Evolutionary conservation across 2,113 vertebrate species (phyloP).

Genomic region (Tringa solitaria): DNA sequence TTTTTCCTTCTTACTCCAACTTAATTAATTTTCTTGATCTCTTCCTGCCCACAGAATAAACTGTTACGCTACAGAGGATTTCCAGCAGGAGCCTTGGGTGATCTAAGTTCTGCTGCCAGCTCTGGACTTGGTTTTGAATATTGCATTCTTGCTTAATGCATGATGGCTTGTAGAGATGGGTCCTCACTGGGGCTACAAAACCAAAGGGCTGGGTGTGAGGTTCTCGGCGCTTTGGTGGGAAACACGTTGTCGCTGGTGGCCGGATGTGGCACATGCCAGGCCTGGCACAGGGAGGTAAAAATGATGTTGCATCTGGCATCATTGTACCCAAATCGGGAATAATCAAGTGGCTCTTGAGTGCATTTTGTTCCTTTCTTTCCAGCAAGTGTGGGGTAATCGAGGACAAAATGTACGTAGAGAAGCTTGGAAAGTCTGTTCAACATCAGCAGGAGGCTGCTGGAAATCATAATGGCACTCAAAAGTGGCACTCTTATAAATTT

Average conservation of each 20-base stretch:
- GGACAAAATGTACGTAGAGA: neutral
- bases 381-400: neutral
- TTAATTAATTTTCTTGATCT: constrained; percentile 15
- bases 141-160: neutral
- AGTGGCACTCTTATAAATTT: neutral
- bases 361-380: neutral
- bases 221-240: rapidly evolving
- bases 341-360: neutral
- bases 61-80: neutral
- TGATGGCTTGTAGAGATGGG: neutral
- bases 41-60: neutral
- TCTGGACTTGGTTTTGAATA: neutral
- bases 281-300: neutral
- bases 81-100: neutral
- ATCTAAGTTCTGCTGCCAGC: neutral
- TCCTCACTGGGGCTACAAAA: neutral
- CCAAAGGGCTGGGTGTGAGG: neutral
- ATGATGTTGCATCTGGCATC: neutral
- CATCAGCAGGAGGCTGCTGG: neutral
- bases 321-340: neutral
- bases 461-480: neutral
- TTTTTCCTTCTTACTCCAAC: neutral
- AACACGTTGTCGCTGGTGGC: rapidly evolving
- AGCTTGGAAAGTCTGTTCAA: neutral
- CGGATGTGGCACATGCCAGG: neutral